These are phyloP conservation scores for Dromiciops gliroides DNA, from an alignment of 2,113 vertebrate species.

Conservation along the genomic window DNA sequence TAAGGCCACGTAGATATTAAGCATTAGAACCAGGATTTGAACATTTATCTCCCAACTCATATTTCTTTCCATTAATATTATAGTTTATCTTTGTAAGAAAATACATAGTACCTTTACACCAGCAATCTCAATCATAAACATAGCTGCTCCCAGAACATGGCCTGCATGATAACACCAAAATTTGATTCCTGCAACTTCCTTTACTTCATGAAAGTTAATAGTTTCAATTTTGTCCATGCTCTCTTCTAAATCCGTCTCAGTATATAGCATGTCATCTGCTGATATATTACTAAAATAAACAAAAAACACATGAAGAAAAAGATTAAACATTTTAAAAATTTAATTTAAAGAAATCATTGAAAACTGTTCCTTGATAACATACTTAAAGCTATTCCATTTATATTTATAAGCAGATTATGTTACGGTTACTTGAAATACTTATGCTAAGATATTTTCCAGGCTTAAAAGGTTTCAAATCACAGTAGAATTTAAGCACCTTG, in stretches of 20 bases:
- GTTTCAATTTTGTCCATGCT: constrained; percentile 99
- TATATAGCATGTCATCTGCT: constrained; percentile 98
- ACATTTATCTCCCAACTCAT: not conserved
- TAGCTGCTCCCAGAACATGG: constrained; percentile 96
- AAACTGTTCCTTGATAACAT: not conserved
- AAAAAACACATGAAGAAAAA: constrained; percentile 35
- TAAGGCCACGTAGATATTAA: not conserved
- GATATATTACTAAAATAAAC: constrained; percentile 94
- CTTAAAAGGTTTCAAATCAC: not conserved
- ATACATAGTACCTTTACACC: constrained; percentile 92
- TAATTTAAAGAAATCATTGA: constrained; percentile 2
- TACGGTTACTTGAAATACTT: not conserved
- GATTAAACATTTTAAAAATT: not conserved
- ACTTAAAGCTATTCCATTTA: not conserved
- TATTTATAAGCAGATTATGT: not conserved
- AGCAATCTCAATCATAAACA: constrained; percentile 99
- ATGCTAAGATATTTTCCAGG: not conserved
- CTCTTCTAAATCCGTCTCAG: constrained; percentile 97
- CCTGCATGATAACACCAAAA: constrained; percentile 99
- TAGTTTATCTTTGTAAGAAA: not conserved
- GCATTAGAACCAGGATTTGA: not conserved
- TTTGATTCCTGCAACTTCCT: constrained; percentile 98
- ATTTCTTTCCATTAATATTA: not conserved
- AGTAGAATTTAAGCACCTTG: not conserved
- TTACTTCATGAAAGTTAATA: constrained; percentile 99